A percentile compares a stretch with the other conserved stretches of the same genome.
Evolutionary conservation across 2,113 vertebrate genomes (phyloP).

Genomic region (Plecotus auritus): DNA sequence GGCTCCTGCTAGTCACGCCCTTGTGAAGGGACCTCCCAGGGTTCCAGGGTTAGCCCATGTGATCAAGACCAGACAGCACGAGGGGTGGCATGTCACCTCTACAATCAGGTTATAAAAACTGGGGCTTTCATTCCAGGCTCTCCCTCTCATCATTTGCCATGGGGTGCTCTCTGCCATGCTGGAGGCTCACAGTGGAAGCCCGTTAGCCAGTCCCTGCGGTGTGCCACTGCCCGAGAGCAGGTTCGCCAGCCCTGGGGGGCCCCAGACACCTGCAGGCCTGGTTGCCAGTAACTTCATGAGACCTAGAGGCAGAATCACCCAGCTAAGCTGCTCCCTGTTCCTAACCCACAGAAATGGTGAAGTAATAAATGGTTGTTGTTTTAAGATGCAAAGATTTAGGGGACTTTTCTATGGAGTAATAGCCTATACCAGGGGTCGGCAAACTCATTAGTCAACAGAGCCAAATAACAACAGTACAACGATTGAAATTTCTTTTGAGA

Average conservation of each 20-base stretch:
- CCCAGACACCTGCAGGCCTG: background rate
- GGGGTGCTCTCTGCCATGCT: background rate
- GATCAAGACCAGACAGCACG: background rate
- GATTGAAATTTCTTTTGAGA: no score
- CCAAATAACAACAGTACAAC: no score
- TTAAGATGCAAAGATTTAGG: background rate
- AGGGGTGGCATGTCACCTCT: background rate
- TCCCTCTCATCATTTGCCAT: background rate
- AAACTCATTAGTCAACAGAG: no score
- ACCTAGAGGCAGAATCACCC: background rate
- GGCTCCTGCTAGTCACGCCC: no score
- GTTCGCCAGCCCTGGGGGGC: no score
- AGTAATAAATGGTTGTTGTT: background rate
- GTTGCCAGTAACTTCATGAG: background rate
- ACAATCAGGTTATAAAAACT: background rate
- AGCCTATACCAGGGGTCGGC: background rate
- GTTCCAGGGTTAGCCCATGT: background rate
- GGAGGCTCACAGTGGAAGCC: background rate
- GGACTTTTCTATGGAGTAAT: background rate
- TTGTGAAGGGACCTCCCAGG: background rate
- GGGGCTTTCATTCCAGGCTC: background rate
- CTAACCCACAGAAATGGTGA: background rate
- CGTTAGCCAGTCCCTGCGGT: background rate
- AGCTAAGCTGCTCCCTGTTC: background rate
- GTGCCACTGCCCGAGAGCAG: background rate